Conservation (phyloP, 2,113 vertebrate species). For the Mixornis gularis region DNA sequence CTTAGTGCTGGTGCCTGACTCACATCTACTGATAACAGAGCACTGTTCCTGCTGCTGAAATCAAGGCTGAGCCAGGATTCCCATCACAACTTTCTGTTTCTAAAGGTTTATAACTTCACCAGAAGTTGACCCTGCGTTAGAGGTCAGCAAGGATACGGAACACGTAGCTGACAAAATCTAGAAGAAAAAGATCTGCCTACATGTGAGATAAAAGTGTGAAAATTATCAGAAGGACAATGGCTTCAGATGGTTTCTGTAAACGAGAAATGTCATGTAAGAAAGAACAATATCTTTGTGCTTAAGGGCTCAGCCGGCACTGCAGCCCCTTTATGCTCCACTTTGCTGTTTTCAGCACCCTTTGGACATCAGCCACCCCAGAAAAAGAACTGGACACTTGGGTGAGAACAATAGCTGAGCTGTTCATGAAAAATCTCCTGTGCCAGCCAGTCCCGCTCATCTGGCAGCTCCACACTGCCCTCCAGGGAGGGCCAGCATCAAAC, state of each 20-base stretch:
- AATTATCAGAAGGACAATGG: not conserved
- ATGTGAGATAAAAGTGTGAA: not conserved
- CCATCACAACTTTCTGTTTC: not conserved
- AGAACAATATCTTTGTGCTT: not conserved
- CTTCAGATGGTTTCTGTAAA: not conserved
- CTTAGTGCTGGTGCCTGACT: conserved; percentile 37
- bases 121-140: conserved; percentile 10
- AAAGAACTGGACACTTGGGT: conserved; percentile 4
- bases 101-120: not conserved
- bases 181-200: not conserved
- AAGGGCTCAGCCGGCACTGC: not conserved
- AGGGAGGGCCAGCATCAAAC: not conserved
- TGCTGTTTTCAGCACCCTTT: conserved; percentile 2
- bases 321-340: not conserved
- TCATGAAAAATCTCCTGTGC: not conserved
- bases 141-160: not conserved
- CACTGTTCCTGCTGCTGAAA: not conserved
- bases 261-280: not conserved
- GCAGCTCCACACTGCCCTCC: conserved; percentile 53
- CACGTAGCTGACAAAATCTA: not conserved
- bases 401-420: conserved; percentile 20
- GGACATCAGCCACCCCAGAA: conserved; percentile 2
- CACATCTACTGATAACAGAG: conserved; percentile 14
- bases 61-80: conserved; percentile 42
- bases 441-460: not conserved